Evolutionary conservation across 2,888 invertebrate species (phyloP).

Genomic region (Plebejus melissa): DNA sequence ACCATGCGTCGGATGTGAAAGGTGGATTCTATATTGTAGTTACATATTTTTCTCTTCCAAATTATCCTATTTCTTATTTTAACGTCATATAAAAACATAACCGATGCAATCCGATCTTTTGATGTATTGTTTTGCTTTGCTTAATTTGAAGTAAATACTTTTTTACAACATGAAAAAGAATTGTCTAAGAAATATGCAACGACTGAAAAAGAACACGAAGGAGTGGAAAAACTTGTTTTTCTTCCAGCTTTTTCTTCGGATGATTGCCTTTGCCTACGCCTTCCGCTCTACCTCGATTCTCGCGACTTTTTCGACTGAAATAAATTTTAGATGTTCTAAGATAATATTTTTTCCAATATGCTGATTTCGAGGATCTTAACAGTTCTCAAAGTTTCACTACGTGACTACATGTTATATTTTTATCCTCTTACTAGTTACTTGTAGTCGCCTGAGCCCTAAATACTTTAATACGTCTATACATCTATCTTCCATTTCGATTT

Average conservation of each 20-base stretch:
- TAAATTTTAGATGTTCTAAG: background rate
- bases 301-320: background rate
- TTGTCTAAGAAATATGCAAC: background rate
- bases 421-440: too few relatives aligned
- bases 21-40: background rate
- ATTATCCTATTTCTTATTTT: background rate
- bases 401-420: background rate
- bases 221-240: background rate
- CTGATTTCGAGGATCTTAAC: background rate
- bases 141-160: background rate
- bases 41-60: background rate
- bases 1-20: too few relatives aligned
- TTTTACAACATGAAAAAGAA: background rate
- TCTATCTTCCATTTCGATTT: too few relatives aligned
- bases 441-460: too few relatives aligned
- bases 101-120: too few relatives aligned
- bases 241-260: background rate
- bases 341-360: background rate
- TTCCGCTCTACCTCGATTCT: background rate
- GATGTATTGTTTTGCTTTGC: too few relatives aligned
- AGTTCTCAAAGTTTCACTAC: background rate
- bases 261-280: conserved; percentile 3
- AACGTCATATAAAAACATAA: too few relatives aligned
- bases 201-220: background rate
- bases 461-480: too few relatives aligned